phyloP scores from a whole-genome alignment of 2,113 vertebrate species.

The Galbula dea region DNA sequence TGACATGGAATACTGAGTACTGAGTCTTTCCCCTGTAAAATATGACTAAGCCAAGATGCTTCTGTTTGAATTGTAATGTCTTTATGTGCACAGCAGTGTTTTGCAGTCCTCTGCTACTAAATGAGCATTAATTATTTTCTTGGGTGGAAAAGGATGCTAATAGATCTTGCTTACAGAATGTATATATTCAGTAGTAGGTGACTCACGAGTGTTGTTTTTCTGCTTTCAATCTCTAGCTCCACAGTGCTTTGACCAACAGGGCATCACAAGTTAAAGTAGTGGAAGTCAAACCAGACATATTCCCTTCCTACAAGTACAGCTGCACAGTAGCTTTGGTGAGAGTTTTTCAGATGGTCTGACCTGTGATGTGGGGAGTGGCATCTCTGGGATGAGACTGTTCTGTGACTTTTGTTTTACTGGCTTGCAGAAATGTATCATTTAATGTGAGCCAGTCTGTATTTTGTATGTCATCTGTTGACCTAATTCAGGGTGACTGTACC shows the following conservation, averaged over 20 bases:
- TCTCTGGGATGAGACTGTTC: neutral
- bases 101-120: neutral
- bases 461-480: neutral
- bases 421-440: neutral
- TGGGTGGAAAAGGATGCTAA: neutral
- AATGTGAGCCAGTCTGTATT: neutral
- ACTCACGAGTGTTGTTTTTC: neutral
- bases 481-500: neutral
- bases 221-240: constrained; percentile 57
- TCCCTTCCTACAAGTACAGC: constrained; percentile 80
- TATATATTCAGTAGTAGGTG: neutral
- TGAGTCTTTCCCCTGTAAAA: neutral
- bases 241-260: constrained; percentile 38
- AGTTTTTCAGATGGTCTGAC: neutral
- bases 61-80: neutral
- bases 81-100: neutral
- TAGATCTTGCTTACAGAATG: neutral
- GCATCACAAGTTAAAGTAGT: constrained; percentile 73
- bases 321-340: constrained; percentile 77
- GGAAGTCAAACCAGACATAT: constrained; percentile 75
- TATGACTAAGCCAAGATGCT: neutral
- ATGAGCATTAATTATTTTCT: neutral
- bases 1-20: neutral
- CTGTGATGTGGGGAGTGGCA: neutral
- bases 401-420: neutral